Conservation (phyloP, 2,888 invertebrate species). For the Papilio elwesi region DNA sequence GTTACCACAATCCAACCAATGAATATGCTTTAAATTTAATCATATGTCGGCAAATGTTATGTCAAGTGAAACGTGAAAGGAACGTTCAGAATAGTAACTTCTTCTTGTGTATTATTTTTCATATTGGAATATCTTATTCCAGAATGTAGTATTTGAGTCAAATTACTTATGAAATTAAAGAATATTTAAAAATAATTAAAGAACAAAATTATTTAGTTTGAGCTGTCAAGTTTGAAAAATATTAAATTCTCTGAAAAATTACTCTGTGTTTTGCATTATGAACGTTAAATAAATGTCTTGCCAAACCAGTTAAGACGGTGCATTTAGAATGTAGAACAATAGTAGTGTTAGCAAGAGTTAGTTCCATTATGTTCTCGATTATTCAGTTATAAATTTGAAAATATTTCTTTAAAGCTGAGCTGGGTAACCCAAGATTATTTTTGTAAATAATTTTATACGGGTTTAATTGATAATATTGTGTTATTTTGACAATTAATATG, state of each 20-base stretch:
- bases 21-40: slow-evolving; percentile 39
- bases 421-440: not conserved
- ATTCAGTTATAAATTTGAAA: slow-evolving; percentile 52
- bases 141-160: not conserved
- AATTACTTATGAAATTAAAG: not conserved
- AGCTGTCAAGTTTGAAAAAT: slow-evolving; percentile 35
- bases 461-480: slow-evolving; percentile 62
- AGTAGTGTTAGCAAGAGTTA: slow-evolving; percentile 47
- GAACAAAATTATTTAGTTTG: not conserved
- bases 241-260: not conserved
- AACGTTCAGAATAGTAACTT: slow-evolving; percentile 38
- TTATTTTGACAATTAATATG: slow-evolving; percentile 69
- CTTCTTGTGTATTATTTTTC: not conserved
- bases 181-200: not conserved
- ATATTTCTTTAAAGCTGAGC: slow-evolving; percentile 22
- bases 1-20: slow-evolving; percentile 49
- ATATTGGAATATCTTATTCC: not conserved
- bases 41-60: slow-evolving; percentile 59
- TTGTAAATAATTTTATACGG: slow-evolving; percentile 43
- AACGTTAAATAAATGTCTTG: slow-evolving; percentile 33
- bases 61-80: slow-evolving; percentile 44
- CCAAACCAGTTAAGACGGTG: slow-evolving; percentile 34
- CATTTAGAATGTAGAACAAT: slow-evolving; percentile 51
- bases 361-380: slow-evolving; percentile 64
- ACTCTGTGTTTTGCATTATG: slow-evolving; percentile 3